Percentiles rank a stretch among this genome's conserved stretches.
phyloP scores from a whole-genome alignment of 64 coral and sea anemone species.

The Actinia equina region DNA sequence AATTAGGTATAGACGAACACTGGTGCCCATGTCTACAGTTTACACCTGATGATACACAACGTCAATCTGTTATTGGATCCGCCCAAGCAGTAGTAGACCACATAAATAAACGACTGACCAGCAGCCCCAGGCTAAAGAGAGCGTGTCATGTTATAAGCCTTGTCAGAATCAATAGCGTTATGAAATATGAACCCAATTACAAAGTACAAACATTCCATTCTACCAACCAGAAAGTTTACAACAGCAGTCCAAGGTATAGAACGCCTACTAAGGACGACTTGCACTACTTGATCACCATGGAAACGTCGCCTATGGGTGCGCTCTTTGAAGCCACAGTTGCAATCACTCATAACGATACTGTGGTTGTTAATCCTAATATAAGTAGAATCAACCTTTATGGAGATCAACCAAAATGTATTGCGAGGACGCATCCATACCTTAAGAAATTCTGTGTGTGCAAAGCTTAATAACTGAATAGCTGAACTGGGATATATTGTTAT shows the following conservation, averaged over 20 bases:
- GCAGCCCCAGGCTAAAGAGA: slow-evolving; percentile 24
- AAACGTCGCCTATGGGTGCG: slow-evolving; percentile 54
- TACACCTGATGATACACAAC: slow-evolving; percentile 8
- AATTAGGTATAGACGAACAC: slow-evolving; percentile 10
- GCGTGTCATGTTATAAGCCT: slow-evolving; percentile 41
- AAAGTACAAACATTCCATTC: slow-evolving; percentile 62
- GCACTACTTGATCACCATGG: slow-evolving; percentile 72
- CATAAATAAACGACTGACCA: slow-evolving; percentile 61
- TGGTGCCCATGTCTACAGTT: slow-evolving; percentile 61
- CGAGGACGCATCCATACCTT: slow-evolving; percentile 57
- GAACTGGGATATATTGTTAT: too few relatives aligned
- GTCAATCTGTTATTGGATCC: slow-evolving; percentile 1
- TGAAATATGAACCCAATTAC: slow-evolving; percentile 60
- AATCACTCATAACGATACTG: neutral
- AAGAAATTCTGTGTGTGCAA: slow-evolving; percentile 80
- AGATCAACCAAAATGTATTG: slow-evolving; percentile 79
- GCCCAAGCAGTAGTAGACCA: slow-evolving; percentile 53
- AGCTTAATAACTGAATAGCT: neutral
- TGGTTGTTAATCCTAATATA: slow-evolving; percentile 70
- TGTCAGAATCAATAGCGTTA: slow-evolving; percentile 45
- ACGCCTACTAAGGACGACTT: slow-evolving; percentile 39
- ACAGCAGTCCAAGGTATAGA: slow-evolving; percentile 39
- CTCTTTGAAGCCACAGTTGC: slow-evolving; percentile 75
- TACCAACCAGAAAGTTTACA: slow-evolving; percentile 78
- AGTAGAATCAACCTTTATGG: slow-evolving; percentile 81